A percentile compares a stretch with the other conserved stretches of the same genome.
These are phyloP conservation scores for Ceratotherium simum DNA, from an alignment of 2,113 vertebrate species.

Conservation along the genomic window DNA sequence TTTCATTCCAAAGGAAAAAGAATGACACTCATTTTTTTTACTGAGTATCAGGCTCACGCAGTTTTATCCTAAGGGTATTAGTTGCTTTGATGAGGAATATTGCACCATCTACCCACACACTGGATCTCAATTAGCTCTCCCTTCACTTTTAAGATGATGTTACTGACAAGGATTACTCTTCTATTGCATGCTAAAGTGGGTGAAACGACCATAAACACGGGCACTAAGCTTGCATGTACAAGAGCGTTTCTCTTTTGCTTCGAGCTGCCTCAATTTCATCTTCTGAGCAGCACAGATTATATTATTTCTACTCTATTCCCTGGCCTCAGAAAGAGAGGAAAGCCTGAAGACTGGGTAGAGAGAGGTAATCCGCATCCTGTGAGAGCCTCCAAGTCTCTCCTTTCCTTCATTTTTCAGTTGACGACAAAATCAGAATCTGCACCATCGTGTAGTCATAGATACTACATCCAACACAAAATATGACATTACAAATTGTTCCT, in stretches of 20 bases:
- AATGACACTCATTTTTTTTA: not conserved
- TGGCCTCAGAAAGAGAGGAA: not conserved
- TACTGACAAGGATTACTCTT: not conserved
- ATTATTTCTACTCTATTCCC: not conserved
- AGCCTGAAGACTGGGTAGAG: not conserved
- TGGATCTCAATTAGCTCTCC: not conserved
- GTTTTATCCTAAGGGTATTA: not conserved
- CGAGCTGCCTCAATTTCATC: not conserved
- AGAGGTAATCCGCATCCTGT: rapidly evolving
- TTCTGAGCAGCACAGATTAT: not conserved
- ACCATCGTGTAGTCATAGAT: not conserved
- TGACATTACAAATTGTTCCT: not conserved
- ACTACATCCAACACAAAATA: not conserved
- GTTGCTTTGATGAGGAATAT: not conserved
- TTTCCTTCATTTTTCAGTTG: not conserved
- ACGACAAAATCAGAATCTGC: not conserved
- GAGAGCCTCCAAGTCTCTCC: not conserved
- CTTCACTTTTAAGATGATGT: not conserved
- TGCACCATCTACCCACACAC: too few relatives aligned
- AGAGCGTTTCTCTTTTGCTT: slow-evolving; percentile 14
- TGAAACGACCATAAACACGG: not conserved
- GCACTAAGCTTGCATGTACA: not conserved
- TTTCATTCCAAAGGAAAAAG: not conserved
- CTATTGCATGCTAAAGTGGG: not conserved
- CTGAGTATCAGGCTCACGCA: not conserved